These are phyloP conservation scores for Protodeltote pygarga DNA, from an alignment of 2,888 invertebrate species.

Conservation along the genomic window DNA sequence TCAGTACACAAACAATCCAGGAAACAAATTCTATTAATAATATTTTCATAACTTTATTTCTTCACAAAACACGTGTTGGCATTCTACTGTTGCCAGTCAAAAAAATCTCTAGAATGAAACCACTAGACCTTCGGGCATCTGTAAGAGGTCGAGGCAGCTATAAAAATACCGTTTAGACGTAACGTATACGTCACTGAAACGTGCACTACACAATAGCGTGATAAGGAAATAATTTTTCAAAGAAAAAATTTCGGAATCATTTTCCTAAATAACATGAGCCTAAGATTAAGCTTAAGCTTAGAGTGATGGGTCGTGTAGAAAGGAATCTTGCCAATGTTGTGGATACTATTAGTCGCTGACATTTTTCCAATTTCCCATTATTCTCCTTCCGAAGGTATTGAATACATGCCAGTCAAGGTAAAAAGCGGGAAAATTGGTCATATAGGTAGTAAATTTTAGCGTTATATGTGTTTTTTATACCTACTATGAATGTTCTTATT, in stretches of 20 bases:
- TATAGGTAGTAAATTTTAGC: no score
- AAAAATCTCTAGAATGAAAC: slow-evolving; percentile 53
- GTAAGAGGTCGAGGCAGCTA: slow-evolving; percentile 61
- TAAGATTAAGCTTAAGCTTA: no score
- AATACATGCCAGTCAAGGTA: no score
- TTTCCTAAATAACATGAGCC: background rate
- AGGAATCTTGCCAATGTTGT: no score
- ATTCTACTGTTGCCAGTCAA: slow-evolving; percentile 45
- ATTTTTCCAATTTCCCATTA: no score
- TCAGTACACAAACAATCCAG: background rate
- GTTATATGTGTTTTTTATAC: no score
- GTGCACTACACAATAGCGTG: slow-evolving; percentile 39
- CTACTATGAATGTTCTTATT: slow-evolving; percentile 6
- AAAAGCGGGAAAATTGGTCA: no score
- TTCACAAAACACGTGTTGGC: slow-evolving; percentile 43
- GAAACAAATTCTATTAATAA: slow-evolving; percentile 9
- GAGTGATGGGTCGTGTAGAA: no score
- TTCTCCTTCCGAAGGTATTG: no score
- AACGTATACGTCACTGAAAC: slow-evolving; percentile 46
- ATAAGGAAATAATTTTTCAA: slow-evolving; percentile 35
- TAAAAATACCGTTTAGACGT: slow-evolving; percentile 61
- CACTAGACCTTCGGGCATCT: slow-evolving; percentile 65
- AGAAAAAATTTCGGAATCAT: slow-evolving; percentile 13
- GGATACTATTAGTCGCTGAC: no score
- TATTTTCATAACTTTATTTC: slow-evolving; percentile 11